Base-by-base conservation (phyloP, 2,797 vertebrate species). In the Tenualosa thibaudeaui region DNA sequence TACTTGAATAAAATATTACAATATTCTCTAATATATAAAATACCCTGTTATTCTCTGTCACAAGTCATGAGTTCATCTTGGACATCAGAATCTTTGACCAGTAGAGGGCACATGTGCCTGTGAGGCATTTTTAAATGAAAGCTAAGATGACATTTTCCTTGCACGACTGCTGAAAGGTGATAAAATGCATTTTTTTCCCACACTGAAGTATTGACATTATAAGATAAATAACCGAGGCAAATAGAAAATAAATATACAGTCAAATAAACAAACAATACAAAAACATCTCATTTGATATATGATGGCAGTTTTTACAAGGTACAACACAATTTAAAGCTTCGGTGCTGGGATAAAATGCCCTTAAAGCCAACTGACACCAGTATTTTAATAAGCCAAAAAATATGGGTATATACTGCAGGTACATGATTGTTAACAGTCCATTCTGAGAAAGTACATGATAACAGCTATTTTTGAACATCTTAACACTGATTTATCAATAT, bases 41-140 rank as follows among this genome's bases (percentile, higher is more conserved):
- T 93, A 94, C 94, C 93, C 94, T 94, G 94, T 92, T 92, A 91
- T 89, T 90, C 86, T 91, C 90, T 90, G 90, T 88, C 85, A 91
- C 81, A 87, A 89, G 87, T 86, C 50, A 89, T 84, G 86, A 86
- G 37, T 78, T 78, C 5, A 78, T 58, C 10, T 85, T 85, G 81
- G 81, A 86, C 87, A 75, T 85, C 53, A 85, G 84, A 46, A 86
- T 85, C 65, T 83, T 87, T 83, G 58, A 68, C 89, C 89, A 86
- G 86, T 83, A 90, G 90, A 89, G 87, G 88, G 86, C 88, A 82
- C 83, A 83, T 83, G 56, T 84, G 87, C 81, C 84, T 81, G 56
- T 82, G 43, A 84, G 62, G 68, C 71, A 84, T 43, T 84, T 37
- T 84, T 58, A 58, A 71, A 68, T 19, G 71, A 75, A 81, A 85